A percentile compares a stretch with the other conserved stretches of the same genome.
Evolutionary conservation across 2,888 invertebrate genomes (phyloP).

Genomic region (Acleris laterana): DNA sequence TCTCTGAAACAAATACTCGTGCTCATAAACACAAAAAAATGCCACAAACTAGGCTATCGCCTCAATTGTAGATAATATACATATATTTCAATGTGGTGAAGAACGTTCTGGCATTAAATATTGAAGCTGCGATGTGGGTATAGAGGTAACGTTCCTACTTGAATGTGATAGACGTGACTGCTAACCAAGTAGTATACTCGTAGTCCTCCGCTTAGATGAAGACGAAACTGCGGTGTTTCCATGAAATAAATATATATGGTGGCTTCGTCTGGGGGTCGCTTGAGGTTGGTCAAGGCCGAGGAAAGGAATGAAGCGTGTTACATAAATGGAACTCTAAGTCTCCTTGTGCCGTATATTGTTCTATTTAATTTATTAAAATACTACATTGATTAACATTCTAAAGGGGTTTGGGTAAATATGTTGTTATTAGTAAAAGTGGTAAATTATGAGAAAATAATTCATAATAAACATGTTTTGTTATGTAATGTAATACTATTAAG

Average conservation of each 20-base stretch:
- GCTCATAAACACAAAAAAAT: not conserved
- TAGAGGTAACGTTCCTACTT: slow-evolving; percentile 8
- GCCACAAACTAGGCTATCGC: not conserved
- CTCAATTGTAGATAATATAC: not conserved
- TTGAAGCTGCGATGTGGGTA: not conserved
- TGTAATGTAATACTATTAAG: no score
- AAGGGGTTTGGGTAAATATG: no score
- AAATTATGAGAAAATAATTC: no score
- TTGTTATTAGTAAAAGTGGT: no score
- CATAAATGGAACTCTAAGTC: slow-evolving; percentile 8
- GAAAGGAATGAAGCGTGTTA: slow-evolving; percentile 21
- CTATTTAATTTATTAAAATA: no score
- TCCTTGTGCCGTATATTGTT: not conserved
- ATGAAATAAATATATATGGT: slow-evolving; percentile 32
- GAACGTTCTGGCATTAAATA: slow-evolving; percentile 14
- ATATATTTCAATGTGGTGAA: slow-evolving; percentile 1
- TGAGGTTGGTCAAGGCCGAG: slow-evolving; percentile 20
- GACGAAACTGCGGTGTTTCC: slow-evolving; percentile 18
- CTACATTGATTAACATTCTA: no score
- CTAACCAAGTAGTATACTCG: slow-evolving; percentile 2
- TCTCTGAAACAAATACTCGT: no score
- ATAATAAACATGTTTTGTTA: no score
- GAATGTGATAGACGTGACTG: slow-evolving; percentile 3
- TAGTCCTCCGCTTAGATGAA: slow-evolving; percentile 18
- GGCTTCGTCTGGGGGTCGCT: slow-evolving; percentile 15